These are phyloP conservation scores for Chrysogorgia sp. DNA, from an alignment of 92 coral and sea anemone species.

Conservation along the genomic window DNA sequence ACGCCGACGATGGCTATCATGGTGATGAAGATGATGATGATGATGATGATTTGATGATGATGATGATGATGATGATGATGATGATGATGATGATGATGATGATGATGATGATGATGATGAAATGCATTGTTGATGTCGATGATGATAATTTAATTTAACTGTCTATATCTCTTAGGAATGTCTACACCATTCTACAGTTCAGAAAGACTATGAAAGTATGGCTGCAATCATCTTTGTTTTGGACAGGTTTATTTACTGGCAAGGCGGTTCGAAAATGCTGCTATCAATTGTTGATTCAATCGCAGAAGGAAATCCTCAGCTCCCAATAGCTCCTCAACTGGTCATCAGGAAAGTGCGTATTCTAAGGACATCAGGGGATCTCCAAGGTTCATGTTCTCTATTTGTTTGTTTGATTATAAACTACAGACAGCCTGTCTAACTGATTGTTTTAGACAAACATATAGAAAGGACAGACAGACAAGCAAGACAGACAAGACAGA, in stretches of 20 bases:
- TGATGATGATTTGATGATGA: too few species aligned
- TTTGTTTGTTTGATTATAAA: neutral
- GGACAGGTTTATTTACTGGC: slow-evolving; percentile 96
- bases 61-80: too few species aligned
- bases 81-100: too few species aligned
- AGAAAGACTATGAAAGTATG: slow-evolving; percentile 64
- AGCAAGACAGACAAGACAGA: neutral
- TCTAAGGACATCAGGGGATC: slow-evolving; percentile 82
- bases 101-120: too few species aligned
- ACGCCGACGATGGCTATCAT: too few species aligned
- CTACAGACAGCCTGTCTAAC: too few species aligned
- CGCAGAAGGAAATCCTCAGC: slow-evolving; percentile 64
- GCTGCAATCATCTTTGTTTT: slow-evolving; percentile 82
- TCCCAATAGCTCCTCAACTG: slow-evolving; percentile 89
- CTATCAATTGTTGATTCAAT: slow-evolving; percentile 74
- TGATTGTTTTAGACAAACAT: neutral
- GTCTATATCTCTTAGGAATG: slow-evolving; percentile 70
- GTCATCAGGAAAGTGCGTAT: slow-evolving; percentile 83
- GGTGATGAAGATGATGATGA: too few species aligned
- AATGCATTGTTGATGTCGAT: too few species aligned
- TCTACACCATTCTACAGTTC: slow-evolving; percentile 72
- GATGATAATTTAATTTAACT: too few species aligned
- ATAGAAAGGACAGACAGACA: neutral
- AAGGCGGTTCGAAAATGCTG: slow-evolving; percentile 72
- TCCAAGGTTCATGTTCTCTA: slow-evolving; percentile 69